Evolutionary conservation across 2,888 invertebrate species (phyloP), one percentile per base, ranked within the genome.

Genomic region (Calephelis perditalis): DNA sequence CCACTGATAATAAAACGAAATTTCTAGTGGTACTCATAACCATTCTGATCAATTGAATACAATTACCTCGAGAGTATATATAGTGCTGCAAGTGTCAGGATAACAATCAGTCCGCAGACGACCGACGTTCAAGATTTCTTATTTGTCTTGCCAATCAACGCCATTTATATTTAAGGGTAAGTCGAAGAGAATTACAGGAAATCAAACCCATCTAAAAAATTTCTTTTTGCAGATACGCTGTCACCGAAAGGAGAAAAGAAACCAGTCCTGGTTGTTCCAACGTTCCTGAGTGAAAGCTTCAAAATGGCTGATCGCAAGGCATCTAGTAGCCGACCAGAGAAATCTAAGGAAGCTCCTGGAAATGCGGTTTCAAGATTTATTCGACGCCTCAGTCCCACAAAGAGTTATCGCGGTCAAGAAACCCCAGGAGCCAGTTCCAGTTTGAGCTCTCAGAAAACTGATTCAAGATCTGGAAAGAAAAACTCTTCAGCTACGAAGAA

Each of bases 301-400:
- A 12, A 49, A 49, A 49, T 49, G 49, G 49, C 15, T 5, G 15
- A 49, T 49, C 49, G 49, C 10, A 49, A 49, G 49, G 26, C 26
- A 15, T 49, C 49, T n/a, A 49, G 15, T 49, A 49, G 49, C 49
- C 49, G 49, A 15, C 49, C 12, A 49, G 15, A 49, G 10, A 49
- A 12, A 49, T 49, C 26, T 9, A 49, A 49, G 49, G 49, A 49
- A 49, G 10, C 49, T 49, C n/a, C 49, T 49, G 49, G 49, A 9
- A 49, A 49, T 49, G 49, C 49, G n/a, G 49, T 49, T 49, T 15
- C 49, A 49, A 49, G 49, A 49, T 49, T 49, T 49, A 49, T 49
- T 49, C 49, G 49, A n/a, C 49, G 49, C 5, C 49, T 49, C 15
- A 49, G 49, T 49, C 49, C 49, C 12, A 49, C 15, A 7, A 49